Base-by-base conservation (phyloP, 2,113 vertebrate species). In the Melanerpes formicivorus region DNA sequence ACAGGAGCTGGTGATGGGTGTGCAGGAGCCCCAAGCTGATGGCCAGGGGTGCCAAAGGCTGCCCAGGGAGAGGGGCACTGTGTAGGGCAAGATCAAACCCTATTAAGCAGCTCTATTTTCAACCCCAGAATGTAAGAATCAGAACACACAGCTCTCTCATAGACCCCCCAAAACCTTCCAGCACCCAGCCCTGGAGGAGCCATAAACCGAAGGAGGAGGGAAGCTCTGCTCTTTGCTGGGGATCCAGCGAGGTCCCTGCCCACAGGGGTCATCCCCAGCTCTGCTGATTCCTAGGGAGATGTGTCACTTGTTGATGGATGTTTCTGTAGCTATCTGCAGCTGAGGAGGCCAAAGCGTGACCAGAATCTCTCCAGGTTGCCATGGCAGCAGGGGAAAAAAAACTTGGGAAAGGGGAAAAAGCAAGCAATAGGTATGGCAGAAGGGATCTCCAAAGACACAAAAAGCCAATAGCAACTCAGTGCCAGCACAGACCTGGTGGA, bases 361-460 rank as follows among this genome's bases (percentile, higher is more conserved):
- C 93, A 67, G 86, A 96, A 97, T 95, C 92, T 81, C 62, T 37
- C 70, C 74, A 90, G 65, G 97, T 97, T 98, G 91, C 97, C 88
- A 98, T 97, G 95, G 95, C 85, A 97, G 72, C 97, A 84, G 80
- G 26, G 74, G 7, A 73, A 79, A 77, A 62, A 13, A 26, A 3
- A 4, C 26, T 9, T 1, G 2, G 11, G 11, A 52, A 52, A 0
- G 3, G 6, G 1, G 10, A 50, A 46, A 78, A 64, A 23, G 6
- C 25, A 63, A 58, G 13, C 16, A 63, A 66, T 30, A 14, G 50
- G 66, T 67, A 65, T 46, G 27, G 27, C 56, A 94, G 83, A 76
- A 93, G 50, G 52, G 81, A 87, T 95, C 71, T 95, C 88, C 48
- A 25, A 44, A 4, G 44, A 40, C 30, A 58, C 10, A 22, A 74